Percentiles rank a stretch among this genome's conserved stretches.
These are phyloP conservation scores for Melitaea cinxia DNA, from an alignment of 1,140 invertebrate genomes.

Conservation along the genomic window DNA sequence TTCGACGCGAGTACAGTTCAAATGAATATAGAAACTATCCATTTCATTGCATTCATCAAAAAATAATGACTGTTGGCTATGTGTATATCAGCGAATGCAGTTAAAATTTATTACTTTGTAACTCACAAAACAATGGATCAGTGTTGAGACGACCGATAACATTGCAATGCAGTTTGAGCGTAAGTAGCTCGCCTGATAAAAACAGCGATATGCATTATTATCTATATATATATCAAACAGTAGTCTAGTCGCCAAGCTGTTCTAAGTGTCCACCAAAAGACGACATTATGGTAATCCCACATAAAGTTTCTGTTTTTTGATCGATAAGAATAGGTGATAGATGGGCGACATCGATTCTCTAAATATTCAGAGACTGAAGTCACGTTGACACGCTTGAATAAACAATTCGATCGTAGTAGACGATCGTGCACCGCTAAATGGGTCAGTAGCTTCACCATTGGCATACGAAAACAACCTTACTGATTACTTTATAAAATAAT, in stretches of 20 bases:
- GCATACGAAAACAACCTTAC: conserved; percentile 27
- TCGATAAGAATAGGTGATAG: conserved; percentile 34
- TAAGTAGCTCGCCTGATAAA: conserved; percentile 38
- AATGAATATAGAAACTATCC: conserved; percentile 7
- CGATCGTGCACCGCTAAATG: conserved; percentile 62
- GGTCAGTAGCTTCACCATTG: conserved; percentile 58
- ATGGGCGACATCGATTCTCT: conserved; percentile 37
- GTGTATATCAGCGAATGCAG: conserved; percentile 50
- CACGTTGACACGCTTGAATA: conserved; percentile 71
- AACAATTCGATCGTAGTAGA: conserved; percentile 46
- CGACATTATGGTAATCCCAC: conserved; percentile 18
- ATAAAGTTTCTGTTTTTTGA: conserved; percentile 31
- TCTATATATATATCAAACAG: conserved; percentile 2
- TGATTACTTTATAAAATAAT: conserved; percentile 10
- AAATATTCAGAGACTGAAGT: conserved; percentile 61
- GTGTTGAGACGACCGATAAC: conserved; percentile 50
- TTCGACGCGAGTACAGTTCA: neutral
- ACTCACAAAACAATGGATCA: conserved; percentile 54
- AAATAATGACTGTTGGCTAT: conserved; percentile 24
- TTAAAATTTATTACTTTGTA: conserved; percentile 51
- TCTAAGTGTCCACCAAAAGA: neutral
- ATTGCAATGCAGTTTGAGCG: conserved; percentile 26
- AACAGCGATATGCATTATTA: conserved; percentile 30
- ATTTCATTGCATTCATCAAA: neutral
- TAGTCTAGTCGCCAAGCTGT: neutral